Conservation (phyloP, 2,797 vertebrate species). For the Hybognathus amarus region DNA sequence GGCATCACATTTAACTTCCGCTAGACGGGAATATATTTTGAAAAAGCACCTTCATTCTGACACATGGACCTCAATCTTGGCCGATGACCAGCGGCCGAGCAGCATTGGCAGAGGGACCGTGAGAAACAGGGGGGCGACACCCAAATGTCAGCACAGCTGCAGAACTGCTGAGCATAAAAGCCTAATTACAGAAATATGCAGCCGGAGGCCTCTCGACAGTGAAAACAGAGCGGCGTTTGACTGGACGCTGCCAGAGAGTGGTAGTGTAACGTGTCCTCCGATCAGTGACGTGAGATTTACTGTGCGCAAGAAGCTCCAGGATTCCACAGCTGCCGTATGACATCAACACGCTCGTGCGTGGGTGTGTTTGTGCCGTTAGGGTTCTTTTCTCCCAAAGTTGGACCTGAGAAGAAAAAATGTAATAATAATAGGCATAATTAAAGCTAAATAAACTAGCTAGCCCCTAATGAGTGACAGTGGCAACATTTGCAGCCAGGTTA, state of each 20-base stretch:
- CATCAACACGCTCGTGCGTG: constrained; percentile 67
- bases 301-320: constrained; percentile 67
- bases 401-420: constrained; percentile 27
- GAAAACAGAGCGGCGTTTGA: constrained; percentile 85
- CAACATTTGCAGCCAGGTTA: not conserved
- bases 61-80: constrained; percentile 83
- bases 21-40: constrained; percentile 70
- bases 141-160: constrained; percentile 95
- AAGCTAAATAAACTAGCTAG: not conserved
- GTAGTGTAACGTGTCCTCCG: constrained; percentile 72
- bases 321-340: constrained; percentile 77
- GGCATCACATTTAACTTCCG: constrained; percentile 66
- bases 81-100: constrained; percentile 79
- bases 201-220: constrained; percentile 80
- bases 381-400: constrained; percentile 52
- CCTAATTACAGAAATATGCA: constrained; percentile 93
- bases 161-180: constrained; percentile 90
- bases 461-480: not conserved
- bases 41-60: constrained; percentile 75
- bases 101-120: constrained; percentile 86
- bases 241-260: constrained; percentile 70
- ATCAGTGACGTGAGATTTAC: constrained; percentile 76
- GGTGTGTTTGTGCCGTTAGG: constrained; percentile 65
- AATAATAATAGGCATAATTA: constrained; percentile 4
- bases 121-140: constrained; percentile 93